These are phyloP conservation scores for Andrena chrysosceles DNA, from an alignment of 2,888 invertebrate genomes.

Conservation along the genomic window DNA sequence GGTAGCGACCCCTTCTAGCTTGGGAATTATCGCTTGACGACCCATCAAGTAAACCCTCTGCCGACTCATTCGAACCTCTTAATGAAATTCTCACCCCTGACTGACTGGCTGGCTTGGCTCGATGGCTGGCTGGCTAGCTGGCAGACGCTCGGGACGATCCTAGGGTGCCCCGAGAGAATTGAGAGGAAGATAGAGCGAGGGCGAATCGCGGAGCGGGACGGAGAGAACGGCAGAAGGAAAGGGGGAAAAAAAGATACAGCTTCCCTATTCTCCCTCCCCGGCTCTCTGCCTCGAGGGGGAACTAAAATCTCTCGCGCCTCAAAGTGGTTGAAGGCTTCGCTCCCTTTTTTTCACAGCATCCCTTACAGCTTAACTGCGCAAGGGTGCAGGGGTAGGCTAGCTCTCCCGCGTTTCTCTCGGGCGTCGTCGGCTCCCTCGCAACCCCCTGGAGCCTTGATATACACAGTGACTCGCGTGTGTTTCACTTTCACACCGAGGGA, in stretches of 20 bases:
- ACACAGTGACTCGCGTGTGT: constrained; percentile 80
- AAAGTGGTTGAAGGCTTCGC: constrained; percentile 84
- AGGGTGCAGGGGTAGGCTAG: constrained; percentile 71
- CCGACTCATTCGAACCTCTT: constrained; percentile 85
- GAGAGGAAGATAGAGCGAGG: constrained; percentile 65
- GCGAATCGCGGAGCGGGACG: constrained; percentile 27
- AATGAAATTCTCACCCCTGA: constrained; percentile 85
- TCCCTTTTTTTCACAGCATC: constrained; percentile 83
- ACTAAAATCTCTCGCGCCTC: constrained; percentile 84
- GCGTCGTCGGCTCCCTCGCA: constrained; percentile 66
- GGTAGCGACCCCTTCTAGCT: constrained; percentile 78
- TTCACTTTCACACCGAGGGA: constrained; percentile 83
- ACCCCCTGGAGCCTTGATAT: constrained; percentile 64
- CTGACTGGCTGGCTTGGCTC: constrained; percentile 82
- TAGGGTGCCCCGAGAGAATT: constrained; percentile 77
- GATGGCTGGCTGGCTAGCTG: constrained; percentile 74
- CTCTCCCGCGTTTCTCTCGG: constrained; percentile 62
- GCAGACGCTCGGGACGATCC: constrained; percentile 80
- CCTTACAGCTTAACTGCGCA: constrained; percentile 81
- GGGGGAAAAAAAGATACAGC: constrained; percentile 63
- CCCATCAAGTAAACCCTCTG: constrained; percentile 84
- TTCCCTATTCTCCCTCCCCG: constrained; percentile 46
- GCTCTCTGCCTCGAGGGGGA: constrained; percentile 79
- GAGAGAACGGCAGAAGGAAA: constrained; percentile 66
- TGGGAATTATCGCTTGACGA: constrained; percentile 85